phyloP scores from a whole-genome alignment of 2,797 vertebrate species.

The Macrochelys suwanniensis region DNA sequence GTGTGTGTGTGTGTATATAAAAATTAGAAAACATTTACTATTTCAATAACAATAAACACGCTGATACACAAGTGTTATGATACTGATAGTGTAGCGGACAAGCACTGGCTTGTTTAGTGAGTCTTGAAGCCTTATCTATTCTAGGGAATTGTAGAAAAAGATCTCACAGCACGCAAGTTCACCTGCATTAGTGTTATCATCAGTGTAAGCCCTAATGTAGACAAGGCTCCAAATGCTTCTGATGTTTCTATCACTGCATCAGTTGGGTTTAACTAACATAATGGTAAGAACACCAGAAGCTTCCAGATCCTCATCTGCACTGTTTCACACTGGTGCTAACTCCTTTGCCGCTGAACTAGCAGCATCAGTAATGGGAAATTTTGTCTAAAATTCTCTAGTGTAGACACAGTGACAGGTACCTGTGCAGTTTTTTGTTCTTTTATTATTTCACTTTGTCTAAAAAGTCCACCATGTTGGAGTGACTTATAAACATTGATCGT shows the following conservation, averaged over 20 bases:
- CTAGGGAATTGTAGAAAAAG: not conserved
- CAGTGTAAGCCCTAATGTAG: not conserved
- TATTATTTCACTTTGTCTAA: not conserved
- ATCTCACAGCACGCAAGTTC: not conserved
- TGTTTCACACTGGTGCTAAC: not conserved
- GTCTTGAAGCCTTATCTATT: not conserved
- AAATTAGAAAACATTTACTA: not conserved
- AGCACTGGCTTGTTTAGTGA: not conserved
- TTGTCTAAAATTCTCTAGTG: not conserved
- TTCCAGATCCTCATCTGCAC: not conserved
- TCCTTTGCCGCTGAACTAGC: not conserved
- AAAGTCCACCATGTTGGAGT: not conserved
- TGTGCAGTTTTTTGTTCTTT: not conserved
- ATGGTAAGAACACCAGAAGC: not conserved
- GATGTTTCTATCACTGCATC: not conserved
- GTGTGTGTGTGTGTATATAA: not conserved
- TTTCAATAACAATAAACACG: constrained; percentile 9
- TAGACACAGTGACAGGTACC: not conserved
- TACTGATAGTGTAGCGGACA: not conserved
- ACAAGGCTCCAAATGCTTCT: not conserved
- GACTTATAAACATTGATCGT: not conserved
- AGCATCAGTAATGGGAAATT: not conserved
- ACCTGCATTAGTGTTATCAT: not conserved
- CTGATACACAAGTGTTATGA: not conserved
- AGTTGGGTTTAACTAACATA: not conserved